phyloP scores from a whole-genome alignment of 2,113 vertebrate genomes.

The Harpagus bidentatus region DNA sequence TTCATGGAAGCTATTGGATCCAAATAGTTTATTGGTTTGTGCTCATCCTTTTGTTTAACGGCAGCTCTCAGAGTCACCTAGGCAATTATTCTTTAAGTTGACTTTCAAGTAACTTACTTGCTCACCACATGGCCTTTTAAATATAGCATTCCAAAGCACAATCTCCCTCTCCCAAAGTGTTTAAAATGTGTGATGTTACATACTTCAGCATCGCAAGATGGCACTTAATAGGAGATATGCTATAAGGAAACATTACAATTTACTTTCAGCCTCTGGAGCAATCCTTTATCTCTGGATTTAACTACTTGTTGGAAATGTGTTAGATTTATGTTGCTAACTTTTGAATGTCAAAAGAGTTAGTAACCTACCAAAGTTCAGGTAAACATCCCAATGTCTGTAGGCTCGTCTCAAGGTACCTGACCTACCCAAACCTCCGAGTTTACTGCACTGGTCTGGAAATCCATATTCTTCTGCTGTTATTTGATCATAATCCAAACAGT shows the following conservation, averaged over 20 bases:
- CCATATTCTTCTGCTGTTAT: background rate
- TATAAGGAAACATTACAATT: background rate
- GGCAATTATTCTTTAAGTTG: background rate
- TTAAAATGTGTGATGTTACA: background rate
- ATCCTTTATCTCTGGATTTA: background rate
- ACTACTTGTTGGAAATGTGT: background rate
- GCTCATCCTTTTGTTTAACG: conserved; percentile 49
- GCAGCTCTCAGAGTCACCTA: conserved; percentile 19
- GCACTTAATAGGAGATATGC: background rate
- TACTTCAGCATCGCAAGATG: background rate
- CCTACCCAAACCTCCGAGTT: background rate
- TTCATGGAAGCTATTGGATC: conserved; percentile 37
- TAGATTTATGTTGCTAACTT: background rate
- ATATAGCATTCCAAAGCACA: background rate
- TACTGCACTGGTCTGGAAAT: background rate
- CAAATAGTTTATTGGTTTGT: conserved; percentile 52
- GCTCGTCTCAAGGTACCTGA: background rate
- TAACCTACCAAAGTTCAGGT: background rate
- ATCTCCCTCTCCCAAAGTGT: background rate
- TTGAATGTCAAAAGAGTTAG: background rate
- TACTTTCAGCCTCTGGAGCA: background rate
- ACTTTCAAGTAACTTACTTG: conserved; percentile 24
- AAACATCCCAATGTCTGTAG: background rate
- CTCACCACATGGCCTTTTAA: background rate
- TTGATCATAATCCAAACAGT: background rate